phyloP scores from a whole-genome alignment of 2,113 vertebrate species.

The Cromileptes altivelis region DNA sequence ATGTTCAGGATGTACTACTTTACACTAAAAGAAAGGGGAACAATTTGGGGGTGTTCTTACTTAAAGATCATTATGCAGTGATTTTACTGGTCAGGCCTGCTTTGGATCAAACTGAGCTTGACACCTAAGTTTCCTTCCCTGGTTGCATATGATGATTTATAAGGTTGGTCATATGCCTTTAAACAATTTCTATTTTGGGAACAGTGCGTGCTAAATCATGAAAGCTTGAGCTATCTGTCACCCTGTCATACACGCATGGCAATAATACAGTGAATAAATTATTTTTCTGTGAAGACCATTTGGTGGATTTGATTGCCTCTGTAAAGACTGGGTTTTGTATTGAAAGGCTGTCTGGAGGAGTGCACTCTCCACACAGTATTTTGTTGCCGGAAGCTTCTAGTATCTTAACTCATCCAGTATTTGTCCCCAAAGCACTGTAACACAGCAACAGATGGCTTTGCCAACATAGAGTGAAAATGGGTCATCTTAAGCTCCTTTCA shows the following conservation, averaged over 20 bases:
- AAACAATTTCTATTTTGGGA: neutral
- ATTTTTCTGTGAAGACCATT: slow-evolving; percentile 14
- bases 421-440: too few species aligned
- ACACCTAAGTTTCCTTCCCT: neutral
- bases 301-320: neutral
- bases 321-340: neutral
- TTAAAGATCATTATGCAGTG: too few species aligned
- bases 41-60: too few species aligned
- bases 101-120: too few species aligned
- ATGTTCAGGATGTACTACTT: too few species aligned
- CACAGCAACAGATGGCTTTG: neutral
- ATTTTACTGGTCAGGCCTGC: too few species aligned
- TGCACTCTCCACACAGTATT: neutral
- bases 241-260: neutral
- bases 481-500: too few species aligned
- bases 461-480: neutral
- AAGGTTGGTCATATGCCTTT: neutral
- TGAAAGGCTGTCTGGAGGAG: neutral
- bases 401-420: neutral
- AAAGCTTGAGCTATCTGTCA: neutral
- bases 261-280: slow-evolving; percentile 23
- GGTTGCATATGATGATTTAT: neutral
- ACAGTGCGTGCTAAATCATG: neutral
- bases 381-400: neutral
- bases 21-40: too few species aligned